These are phyloP conservation scores for Gadopsis marmoratus DNA, from an alignment of 2,797 vertebrate genomes.

Conservation along the genomic window DNA sequence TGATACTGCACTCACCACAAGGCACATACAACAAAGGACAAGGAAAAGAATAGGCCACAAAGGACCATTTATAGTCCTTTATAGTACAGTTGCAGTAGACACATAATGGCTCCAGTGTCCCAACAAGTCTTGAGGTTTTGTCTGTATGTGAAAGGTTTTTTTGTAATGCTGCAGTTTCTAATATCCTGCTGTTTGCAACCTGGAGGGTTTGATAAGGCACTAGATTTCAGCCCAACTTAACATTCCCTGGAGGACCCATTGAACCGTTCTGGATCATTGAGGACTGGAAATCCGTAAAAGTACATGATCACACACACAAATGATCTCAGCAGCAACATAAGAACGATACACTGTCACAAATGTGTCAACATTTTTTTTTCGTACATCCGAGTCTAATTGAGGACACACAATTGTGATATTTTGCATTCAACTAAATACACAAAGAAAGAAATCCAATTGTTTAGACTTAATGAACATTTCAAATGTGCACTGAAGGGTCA, in stretches of 20 bases:
- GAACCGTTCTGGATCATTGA: slow-evolving; percentile 81
- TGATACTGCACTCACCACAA: slow-evolving; percentile 68
- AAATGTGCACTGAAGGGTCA: slow-evolving; percentile 62
- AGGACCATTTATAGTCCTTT: slow-evolving; percentile 69
- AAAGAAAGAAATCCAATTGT: slow-evolving; percentile 22
- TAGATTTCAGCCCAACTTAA: slow-evolving; percentile 72
- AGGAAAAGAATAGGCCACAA: slow-evolving; percentile 75
- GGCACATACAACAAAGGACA: slow-evolving; percentile 70
- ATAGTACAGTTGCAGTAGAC: slow-evolving; percentile 68
- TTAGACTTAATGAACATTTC: slow-evolving; percentile 50
- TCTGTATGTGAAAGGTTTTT: slow-evolving; percentile 66
- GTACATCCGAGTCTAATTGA: slow-evolving; percentile 8
- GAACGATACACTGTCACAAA: slow-evolving; percentile 37
- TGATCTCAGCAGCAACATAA: slow-evolving; percentile 64
- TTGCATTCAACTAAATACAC: not conserved
- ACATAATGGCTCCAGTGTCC: slow-evolving; percentile 71
- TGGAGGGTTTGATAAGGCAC: slow-evolving; percentile 69
- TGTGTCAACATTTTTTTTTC: slow-evolving; percentile 13
- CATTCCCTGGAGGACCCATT: slow-evolving; percentile 64
- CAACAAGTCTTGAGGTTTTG: slow-evolving; percentile 67
- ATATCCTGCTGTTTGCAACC: slow-evolving; percentile 71
- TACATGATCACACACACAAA: slow-evolving; percentile 62
- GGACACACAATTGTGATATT: slow-evolving; percentile 5
- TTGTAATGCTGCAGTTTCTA: slow-evolving; percentile 51
- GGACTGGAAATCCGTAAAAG: slow-evolving; percentile 68